phyloP scores from a whole-genome alignment of 2,113 vertebrate genomes.

The Scomber scombrus region DNA sequence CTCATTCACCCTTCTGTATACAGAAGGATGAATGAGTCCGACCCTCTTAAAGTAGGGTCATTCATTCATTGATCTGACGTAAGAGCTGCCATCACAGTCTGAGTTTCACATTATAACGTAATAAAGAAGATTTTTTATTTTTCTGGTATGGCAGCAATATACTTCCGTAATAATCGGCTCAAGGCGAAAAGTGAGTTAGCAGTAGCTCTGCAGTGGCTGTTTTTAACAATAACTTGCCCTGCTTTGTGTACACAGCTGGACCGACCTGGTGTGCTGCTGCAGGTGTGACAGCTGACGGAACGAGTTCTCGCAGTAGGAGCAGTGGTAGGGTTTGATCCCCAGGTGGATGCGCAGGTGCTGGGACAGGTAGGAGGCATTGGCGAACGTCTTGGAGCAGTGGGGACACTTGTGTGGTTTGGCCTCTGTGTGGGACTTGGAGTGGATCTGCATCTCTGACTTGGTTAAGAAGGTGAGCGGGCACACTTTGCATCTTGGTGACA shows the following conservation, averaged over 20 bases:
- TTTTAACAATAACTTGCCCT: too few relatives aligned
- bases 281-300: slow-evolving; percentile 98
- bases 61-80: too few relatives aligned
- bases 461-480: slow-evolving; percentile 98
- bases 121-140: too few relatives aligned
- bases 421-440: slow-evolving; percentile 99
- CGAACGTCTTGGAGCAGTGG: slow-evolving; percentile 98
- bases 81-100: too few relatives aligned
- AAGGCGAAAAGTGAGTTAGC: too few relatives aligned
- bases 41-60: too few relatives aligned
- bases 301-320: slow-evolving; percentile 98
- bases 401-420: slow-evolving; percentile 99
- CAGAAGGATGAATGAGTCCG: too few relatives aligned
- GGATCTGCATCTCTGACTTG: slow-evolving; percentile 99
- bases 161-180: too few relatives aligned
- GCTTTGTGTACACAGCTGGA: slow-evolving; percentile 8
- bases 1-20: too few relatives aligned
- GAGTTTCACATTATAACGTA: too few relatives aligned
- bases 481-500: slow-evolving; percentile 92
- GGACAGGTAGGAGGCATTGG: slow-evolving; percentile 97
- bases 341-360: slow-evolving; percentile 99
- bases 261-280: slow-evolving; percentile 98
- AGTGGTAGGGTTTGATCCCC: slow-evolving; percentile 98
- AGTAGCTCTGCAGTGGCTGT: too few relatives aligned
- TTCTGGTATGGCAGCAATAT: too few relatives aligned